Evolutionary conservation across 2,113 vertebrate genomes (phyloP).

Genomic region (Oxyura jamaicensis): DNA sequence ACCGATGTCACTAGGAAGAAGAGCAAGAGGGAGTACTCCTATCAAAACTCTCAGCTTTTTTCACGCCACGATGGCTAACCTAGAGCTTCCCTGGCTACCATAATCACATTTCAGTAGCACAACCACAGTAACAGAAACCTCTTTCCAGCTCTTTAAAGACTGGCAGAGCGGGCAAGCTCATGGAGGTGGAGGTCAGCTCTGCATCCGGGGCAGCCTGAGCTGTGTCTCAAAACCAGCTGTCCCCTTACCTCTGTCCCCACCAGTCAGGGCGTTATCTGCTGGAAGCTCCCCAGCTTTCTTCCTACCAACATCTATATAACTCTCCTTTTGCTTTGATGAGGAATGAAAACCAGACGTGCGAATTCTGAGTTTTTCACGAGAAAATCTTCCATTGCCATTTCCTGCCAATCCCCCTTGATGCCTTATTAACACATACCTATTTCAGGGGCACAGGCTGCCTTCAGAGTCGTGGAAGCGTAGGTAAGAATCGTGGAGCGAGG

Average conservation of each 20-base stretch:
- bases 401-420: background rate
- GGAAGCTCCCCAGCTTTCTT: background rate
- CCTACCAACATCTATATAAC: background rate
- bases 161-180: background rate
- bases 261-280: background rate
- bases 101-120: background rate
- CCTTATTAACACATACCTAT: fast-evolving
- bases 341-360: background rate
- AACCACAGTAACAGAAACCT: background rate
- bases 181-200: background rate
- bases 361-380: background rate
- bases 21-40: background rate
- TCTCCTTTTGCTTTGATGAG: background rate
- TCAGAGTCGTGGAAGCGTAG: background rate
- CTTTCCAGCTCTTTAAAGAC: background rate
- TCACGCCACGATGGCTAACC: background rate
- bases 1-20: background rate
- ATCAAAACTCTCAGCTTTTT: background rate
- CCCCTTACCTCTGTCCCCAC: background rate
- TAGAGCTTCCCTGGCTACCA: background rate
- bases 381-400: background rate
- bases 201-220: background rate
- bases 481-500: background rate
- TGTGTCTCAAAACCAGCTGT: background rate
- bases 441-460: background rate